phyloP scores from a whole-genome alignment of 1,140 invertebrate species.

The Drosophila erecta region DNA sequence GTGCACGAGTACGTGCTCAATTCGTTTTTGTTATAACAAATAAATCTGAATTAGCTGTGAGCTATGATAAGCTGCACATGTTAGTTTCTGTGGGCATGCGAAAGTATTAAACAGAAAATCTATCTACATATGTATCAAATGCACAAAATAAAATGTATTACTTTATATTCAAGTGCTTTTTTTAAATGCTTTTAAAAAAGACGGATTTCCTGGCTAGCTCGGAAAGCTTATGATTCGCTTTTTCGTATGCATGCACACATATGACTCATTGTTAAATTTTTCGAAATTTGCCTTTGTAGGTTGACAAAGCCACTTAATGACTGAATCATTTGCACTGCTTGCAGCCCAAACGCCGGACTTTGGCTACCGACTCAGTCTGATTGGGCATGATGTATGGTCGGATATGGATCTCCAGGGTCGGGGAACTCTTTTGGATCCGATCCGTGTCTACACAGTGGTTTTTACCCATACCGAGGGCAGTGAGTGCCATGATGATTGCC shows the following conservation, averaged over 20 bases:
- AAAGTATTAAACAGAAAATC: conserved; percentile 12
- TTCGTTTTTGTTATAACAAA: conserved; percentile 38
- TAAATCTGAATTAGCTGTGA: conserved; percentile 23
- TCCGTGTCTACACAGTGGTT: conserved; percentile 51
- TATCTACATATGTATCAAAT: no score
- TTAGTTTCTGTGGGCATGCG: conserved; percentile 20
- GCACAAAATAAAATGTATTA: no score
- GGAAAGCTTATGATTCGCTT: background rate
- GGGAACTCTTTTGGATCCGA: conserved; percentile 31
- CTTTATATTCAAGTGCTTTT: no score
- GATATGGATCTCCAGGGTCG: conserved; percentile 17
- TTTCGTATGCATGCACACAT: no score
- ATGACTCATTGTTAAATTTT: conserved; percentile 10
- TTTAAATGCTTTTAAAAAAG: no score
- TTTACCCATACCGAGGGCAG: conserved; percentile 68
- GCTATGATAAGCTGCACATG: conserved; percentile 27
- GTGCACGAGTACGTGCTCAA: conserved; percentile 5
- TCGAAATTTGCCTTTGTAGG: conserved; percentile 4
- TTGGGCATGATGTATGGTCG: conserved; percentile 74
- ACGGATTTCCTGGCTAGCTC: background rate
- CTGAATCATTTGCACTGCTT: conserved; percentile 36
- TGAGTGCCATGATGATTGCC: conserved; percentile 57
- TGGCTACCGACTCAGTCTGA: conserved; percentile 61
- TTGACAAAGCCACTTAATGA: conserved; percentile 15
- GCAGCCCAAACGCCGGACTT: conserved; percentile 36